Evolutionary conservation across 2,797 vertebrate species (phyloP), one percentile per base, ranked within the genome.

Genomic region (Rhinogobio ventralis): DNA sequence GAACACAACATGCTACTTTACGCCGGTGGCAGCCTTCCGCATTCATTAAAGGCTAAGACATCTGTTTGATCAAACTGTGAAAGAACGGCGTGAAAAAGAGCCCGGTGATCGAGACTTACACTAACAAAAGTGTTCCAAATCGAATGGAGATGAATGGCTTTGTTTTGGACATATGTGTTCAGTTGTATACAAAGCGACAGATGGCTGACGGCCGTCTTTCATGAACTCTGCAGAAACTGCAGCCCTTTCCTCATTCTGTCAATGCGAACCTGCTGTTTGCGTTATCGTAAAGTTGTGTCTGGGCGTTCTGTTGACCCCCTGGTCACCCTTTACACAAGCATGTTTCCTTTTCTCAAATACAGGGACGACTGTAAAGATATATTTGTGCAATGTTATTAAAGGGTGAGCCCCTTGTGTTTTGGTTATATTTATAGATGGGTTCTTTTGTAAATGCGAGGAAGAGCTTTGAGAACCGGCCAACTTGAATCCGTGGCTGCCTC

Each of bases 401-500:
- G 64, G 77, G 79, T 19, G 66, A 75, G 73, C 28, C 25, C 49
- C 82, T 66, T 11, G 25, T 84, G 64, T 76, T 71, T 81, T 62
- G 71, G 81, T 14, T 78, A 20, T 89, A 81, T 78, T 86, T 84
- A 36, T 87, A 45, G 39, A 69, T 77, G 7, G 15, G 46, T 76
- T 81, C 82, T 83, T 82, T 86, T 68, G 66, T 46, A 82, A 79
- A 81, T 75, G 51, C 7, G 53, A 49, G 81, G 55, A 82, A 86
- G 74, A 86, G 84, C 81, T 79, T 78, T 62, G 45, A 78, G 30
- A 79, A n/a, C 33, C 19, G 2, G 33, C 73, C 71, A 83, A 60
- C 49, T 78, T 42, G 25, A 77, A 45, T 45, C 75, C 14, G 55
- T 49, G 68, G 81, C 57, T 82, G 71, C 77, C 79, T 67, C 39